These are phyloP conservation scores for Oegoconia quadripuncta DNA, from an alignment of 2,888 invertebrate genomes.

Conservation along the genomic window DNA sequence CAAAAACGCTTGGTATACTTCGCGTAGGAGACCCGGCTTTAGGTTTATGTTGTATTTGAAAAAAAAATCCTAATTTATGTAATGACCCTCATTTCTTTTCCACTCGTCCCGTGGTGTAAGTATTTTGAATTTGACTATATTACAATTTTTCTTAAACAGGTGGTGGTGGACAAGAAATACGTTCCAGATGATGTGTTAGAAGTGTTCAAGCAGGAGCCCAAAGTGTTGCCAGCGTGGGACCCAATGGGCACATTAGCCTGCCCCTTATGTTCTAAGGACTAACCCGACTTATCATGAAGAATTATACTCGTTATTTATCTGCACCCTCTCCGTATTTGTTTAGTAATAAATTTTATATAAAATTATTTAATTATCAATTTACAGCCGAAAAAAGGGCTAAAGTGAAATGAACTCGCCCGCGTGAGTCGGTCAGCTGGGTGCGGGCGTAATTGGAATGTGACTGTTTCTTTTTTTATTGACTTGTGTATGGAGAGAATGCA, in stretches of 20 bases:
- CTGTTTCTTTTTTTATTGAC: too few species aligned
- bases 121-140: background rate
- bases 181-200: conserved; percentile 86
- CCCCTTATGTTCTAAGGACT: conserved; percentile 48
- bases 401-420: too few species aligned
- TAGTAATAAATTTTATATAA: too few species aligned
- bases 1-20: too few species aligned
- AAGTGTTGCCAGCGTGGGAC: conserved; percentile 94
- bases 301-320: background rate
- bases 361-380: too few species aligned
- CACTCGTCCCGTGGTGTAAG: background rate
- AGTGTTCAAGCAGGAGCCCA: conserved; percentile 87
- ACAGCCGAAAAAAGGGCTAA: too few species aligned
- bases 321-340: too few species aligned
- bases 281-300: conserved; percentile 12
- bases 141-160: conserved; percentile 44
- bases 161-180: conserved; percentile 91
- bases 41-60: too few species aligned
- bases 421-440: too few species aligned
- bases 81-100: background rate
- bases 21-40: too few species aligned
- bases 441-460: too few species aligned
- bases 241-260: conserved; percentile 93
- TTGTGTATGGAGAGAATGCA: too few species aligned
- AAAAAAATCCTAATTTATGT: background rate